phyloP scores from a whole-genome alignment of 2,888 invertebrate genomes.

The Hirtodrosophila duncani region DNA sequence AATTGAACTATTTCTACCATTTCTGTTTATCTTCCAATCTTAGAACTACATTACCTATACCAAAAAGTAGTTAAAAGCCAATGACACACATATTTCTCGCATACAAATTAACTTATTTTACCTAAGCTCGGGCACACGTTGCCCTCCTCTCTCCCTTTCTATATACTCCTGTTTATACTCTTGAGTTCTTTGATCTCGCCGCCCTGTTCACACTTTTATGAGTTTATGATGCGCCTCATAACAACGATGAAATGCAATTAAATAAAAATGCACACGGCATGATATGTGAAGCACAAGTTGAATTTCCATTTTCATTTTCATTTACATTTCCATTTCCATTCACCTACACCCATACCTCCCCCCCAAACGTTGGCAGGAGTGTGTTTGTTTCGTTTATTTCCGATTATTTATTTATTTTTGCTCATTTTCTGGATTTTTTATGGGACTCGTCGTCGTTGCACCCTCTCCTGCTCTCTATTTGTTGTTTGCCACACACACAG shows the following conservation, averaged over 20 bases:
- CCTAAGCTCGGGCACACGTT: too few species aligned
- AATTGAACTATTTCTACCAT: too few species aligned
- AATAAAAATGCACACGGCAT: slow-evolving; percentile 20
- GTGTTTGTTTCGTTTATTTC: slow-evolving; percentile 16
- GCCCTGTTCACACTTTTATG: slow-evolving; percentile 63
- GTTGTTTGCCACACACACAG: slow-evolving; percentile 39
- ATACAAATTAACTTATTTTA: too few species aligned
- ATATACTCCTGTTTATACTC: too few species aligned
- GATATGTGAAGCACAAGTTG: slow-evolving; percentile 4
- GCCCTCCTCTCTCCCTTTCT: too few species aligned
- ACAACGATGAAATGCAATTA: slow-evolving; percentile 46
- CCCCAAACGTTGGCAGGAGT: slow-evolving; percentile 28
- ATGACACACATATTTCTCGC: too few species aligned
- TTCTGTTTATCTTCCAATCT: too few species aligned
- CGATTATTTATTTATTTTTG: slow-evolving; percentile 54
- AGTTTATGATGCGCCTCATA: slow-evolving; percentile 62
- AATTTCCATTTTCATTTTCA: slow-evolving; percentile 34
- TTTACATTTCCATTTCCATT: slow-evolving; percentile 4
- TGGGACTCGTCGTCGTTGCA: slow-evolving; percentile 22
- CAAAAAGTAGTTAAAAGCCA: too few species aligned
- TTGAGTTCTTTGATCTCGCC: slow-evolving; percentile 60
- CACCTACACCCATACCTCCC: not conserved
- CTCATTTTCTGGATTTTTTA: slow-evolving; percentile 40
- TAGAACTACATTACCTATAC: too few species aligned
- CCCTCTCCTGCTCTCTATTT: slow-evolving; percentile 20